Evolutionary conservation across 1,140 invertebrate species (phyloP), one percentile per base, ranked within the genome.

Genomic region (Nylanderia fulva): DNA sequence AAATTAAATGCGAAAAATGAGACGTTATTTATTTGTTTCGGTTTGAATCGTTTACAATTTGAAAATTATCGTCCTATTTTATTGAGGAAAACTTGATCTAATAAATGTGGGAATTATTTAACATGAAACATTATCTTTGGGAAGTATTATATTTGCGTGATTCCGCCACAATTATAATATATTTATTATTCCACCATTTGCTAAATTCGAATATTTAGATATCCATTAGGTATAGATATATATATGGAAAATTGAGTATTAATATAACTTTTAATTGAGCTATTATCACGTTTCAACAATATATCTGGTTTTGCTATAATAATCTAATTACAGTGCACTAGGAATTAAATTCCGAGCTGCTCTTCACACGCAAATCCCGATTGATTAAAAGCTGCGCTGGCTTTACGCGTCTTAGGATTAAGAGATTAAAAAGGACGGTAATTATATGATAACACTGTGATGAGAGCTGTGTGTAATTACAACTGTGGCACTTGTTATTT

Each of bases 371-470:
- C 29, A 39, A 24, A 79, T 27, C 1, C 11, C 13, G 2, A 48
- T 24, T 11, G 9, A 66, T 79, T 79, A 36, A 48, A 79, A 66
- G 5, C n/a, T 24, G 45, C 15, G 18, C 8, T 9, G 21, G 11
- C 42, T 61, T 29, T 27, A n/a, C n/a, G 15, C 15, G 8, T 79
- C 29, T 52, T 66, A 68, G n/a, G 29, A 79, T 68, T 52, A 79
- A 79, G 13, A 24, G n/a, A 77, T 77, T 48, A 6, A 24, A 75
- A 63, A 33, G 27, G 11, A 21, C 6, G 8, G 42, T 33, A 4
- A 66, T 79, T 9, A 36, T 24, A 52, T n/a, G 0, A 77, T 48
- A 71, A 33, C 52, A n/a, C 7, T 54, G 2, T 24, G 21, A 33
- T 24, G n/a, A 61, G 24, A 48, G 45, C 45, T 48, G 13, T 15